phyloP scores from a whole-genome alignment of 2,888 invertebrate species.

The Oligia latruncula region DNA sequence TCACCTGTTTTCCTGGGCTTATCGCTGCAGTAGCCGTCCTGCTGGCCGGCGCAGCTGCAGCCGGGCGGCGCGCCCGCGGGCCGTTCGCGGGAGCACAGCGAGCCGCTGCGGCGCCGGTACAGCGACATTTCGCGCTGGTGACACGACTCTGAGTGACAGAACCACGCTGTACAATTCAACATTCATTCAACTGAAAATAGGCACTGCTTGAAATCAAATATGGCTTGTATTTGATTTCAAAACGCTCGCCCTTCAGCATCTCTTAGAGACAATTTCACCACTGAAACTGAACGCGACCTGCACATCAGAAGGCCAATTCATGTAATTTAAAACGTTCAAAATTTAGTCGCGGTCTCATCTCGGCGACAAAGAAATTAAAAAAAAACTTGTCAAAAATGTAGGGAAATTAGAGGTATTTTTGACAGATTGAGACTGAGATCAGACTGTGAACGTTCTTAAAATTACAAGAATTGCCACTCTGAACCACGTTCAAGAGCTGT shows the following conservation, averaged over 20 bases:
- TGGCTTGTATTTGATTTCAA: not conserved
- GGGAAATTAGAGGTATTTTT: not conserved
- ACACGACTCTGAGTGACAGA: not conserved
- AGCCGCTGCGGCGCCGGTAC: slow-evolving; percentile 37
- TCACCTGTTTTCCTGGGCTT: slow-evolving; percentile 6
- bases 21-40: slow-evolving; percentile 1
- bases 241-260: not conserved
- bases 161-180: not conserved
- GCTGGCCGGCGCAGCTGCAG: slow-evolving; percentile 11
- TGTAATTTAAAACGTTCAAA: too few relatives aligned
- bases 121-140: not conserved
- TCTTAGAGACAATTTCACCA: not conserved
- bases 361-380: too few relatives aligned
- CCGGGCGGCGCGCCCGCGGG: rapidly evolving
- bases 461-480: too few relatives aligned
- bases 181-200: not conserved
- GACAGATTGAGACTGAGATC: too few relatives aligned
- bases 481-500: not conserved
- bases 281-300: not conserved
- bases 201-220: not conserved
- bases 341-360: too few relatives aligned
- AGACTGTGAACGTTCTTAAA: too few relatives aligned
- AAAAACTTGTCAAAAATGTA: not conserved
- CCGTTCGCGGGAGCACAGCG: slow-evolving; percentile 11
- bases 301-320: not conserved